A percentile compares a stretch with the other conserved stretches of the same genome.
Conservation (phyloP, 2,797 vertebrate genomes). For the Xiphophorus birchmanni region DNA sequence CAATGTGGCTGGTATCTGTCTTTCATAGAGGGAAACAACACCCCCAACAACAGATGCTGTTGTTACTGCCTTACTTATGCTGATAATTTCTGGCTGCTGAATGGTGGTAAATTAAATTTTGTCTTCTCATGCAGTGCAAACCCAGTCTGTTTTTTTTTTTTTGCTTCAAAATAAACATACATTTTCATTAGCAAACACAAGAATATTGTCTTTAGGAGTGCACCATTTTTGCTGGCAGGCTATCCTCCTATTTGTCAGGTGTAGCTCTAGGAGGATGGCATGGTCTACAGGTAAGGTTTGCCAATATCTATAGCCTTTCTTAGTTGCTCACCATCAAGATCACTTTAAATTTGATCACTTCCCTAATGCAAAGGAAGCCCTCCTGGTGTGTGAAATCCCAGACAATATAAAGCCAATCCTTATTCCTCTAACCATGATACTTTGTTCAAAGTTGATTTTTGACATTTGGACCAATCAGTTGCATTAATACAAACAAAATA, state of each 20-base stretch:
- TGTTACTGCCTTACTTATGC: background rate
- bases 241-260: background rate
- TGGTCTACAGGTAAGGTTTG: background rate
- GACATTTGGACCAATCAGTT: background rate
- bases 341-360: background rate
- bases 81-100: background rate
- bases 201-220: background rate
- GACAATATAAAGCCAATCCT: background rate
- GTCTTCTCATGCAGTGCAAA: background rate
- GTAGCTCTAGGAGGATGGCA: background rate
- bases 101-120: background rate
- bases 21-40: slow-evolving; percentile 25
- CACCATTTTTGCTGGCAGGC: background rate
- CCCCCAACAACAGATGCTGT: background rate
- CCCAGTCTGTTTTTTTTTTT: background rate
- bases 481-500: too few relatives aligned
- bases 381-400: background rate
- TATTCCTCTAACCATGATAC: background rate
- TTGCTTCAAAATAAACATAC: background rate
- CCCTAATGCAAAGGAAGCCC: background rate
- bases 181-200: background rate
- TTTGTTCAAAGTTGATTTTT: background rate
- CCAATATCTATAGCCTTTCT: background rate
- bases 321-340: background rate
- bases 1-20: slow-evolving; percentile 32